Evolutionary conservation across 2,113 vertebrate species (phyloP), one percentile per base, ranked within the genome.

Genomic region (Halcyon senegalensis): DNA sequence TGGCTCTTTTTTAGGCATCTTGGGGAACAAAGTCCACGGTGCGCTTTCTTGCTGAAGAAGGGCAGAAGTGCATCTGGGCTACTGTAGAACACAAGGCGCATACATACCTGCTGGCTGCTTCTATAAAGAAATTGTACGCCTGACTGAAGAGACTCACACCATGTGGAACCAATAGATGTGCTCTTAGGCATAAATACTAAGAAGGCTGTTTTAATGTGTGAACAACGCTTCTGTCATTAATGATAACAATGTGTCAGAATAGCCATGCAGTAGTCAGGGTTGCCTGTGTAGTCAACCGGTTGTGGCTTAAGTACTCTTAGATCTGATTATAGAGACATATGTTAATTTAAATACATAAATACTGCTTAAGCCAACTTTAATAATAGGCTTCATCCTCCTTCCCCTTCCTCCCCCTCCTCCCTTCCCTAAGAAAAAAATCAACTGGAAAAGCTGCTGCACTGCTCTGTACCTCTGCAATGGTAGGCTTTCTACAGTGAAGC

Each of bases 311-410:
- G 39, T 96, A 62, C 46, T 69, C 66, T 19, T 73, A 60, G 35
- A 79, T 78, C 35, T 89, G 68, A 95, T 96, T 96, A 94, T 75
- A 94, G 91, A 64, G 60, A 24, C 77, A 87, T 68, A 30, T 82
- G 84, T 72, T 95, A 80, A 93, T 89, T 93, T 94, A 79, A 92
- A 95, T 89, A 79, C 82, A 48, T 93, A 92, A 96, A 75, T 96
- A 72, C 84, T 91, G 53, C 74, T 89, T 86, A 94, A 95, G 91
- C 81, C 67, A 84, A 87, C 74, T 66, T 92, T 60, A 96, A 84
- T 96, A 96, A 94, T 85, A 96, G 94, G 96, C 87, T 93, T 94
- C 91, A 73, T 95, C 46, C 77, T 94, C 73, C 80, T 92, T 92
- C 80, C 60, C 69, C 87, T 66, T 90, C 87, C 84, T 93, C 20